These are phyloP conservation scores for Myoxocephalus aenaeus DNA, from an alignment of 2,797 vertebrate species.

Conservation along the genomic window DNA sequence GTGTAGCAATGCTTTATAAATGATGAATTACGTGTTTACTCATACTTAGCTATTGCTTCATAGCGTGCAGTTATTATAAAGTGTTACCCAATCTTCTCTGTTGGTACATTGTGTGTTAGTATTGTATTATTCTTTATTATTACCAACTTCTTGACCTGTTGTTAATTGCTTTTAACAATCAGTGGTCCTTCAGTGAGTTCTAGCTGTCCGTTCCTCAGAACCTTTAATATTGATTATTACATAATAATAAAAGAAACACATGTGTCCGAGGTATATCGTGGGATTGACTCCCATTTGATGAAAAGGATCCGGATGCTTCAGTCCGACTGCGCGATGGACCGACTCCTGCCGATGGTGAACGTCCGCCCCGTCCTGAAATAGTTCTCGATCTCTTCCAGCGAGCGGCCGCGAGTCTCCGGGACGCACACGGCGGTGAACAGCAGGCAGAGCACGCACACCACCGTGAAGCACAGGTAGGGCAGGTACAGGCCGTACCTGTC, in stretches of 20 bases:
- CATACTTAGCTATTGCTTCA: too few relatives aligned
- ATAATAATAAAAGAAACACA: not conserved
- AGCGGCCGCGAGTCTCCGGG: constrained; percentile 92
- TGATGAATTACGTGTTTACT: too few relatives aligned
- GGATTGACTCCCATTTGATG: not conserved
- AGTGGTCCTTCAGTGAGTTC: not conserved
- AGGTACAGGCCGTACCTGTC: constrained; percentile 84
- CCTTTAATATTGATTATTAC: not conserved
- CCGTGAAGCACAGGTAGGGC: constrained; percentile 90
- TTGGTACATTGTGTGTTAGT: not conserved
- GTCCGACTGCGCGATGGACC: constrained; percentile 1
- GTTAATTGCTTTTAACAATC: not conserved
- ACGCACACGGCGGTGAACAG: constrained; percentile 90
- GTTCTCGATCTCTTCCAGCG: constrained; percentile 95
- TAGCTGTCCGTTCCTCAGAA: not conserved
- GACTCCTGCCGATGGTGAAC: constrained; percentile 69
- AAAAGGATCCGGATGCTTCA: not conserved
- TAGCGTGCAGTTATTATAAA: too few relatives aligned
- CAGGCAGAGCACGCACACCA: constrained; percentile 86
- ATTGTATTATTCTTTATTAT: not conserved
- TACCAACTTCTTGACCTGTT: not conserved
- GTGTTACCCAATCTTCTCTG: not conserved
- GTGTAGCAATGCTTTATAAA: too few relatives aligned
- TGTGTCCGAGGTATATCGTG: not conserved
- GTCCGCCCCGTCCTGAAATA: constrained; percentile 88